Conservation (phyloP, 2,888 invertebrate genomes). For the Leptopilina drosophilae region DNA sequence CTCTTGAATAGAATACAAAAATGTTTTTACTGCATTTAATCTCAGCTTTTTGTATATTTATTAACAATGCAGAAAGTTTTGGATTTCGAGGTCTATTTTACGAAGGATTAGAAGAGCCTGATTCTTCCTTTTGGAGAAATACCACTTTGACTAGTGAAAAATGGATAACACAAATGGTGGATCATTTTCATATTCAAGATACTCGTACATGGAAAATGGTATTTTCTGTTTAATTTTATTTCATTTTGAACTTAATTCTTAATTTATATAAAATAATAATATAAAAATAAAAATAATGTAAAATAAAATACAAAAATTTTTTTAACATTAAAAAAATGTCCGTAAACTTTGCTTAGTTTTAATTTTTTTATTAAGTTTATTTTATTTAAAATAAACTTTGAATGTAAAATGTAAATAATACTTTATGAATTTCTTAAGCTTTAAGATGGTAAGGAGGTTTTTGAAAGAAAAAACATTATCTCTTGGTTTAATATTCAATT, state of each 20-base stretch:
- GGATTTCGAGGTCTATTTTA: constrained; percentile 68
- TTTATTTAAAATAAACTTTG: too few relatives aligned
- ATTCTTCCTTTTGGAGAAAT: constrained; percentile 45
- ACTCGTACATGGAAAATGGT: constrained; percentile 80
- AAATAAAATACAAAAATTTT: too few relatives aligned
- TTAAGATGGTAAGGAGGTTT: too few relatives aligned
- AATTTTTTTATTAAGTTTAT: too few relatives aligned
- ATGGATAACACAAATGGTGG: constrained; percentile 80
- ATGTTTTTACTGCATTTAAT: constrained; percentile 4
- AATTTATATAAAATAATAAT: constrained; percentile 48
- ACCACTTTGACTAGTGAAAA: constrained; percentile 54
- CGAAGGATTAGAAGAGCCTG: constrained; percentile 62
- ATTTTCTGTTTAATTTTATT: constrained; percentile 1
- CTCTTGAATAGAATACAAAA: not conserved
- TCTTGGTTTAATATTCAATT: too few relatives aligned
- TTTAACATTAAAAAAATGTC: too few relatives aligned
- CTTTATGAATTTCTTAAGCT: too few relatives aligned
- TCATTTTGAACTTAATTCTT: too few relatives aligned
- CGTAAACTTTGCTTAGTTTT: too few relatives aligned
- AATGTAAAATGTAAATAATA: too few relatives aligned
- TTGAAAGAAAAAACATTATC: too few relatives aligned
- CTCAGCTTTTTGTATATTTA: not conserved
- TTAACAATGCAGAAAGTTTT: constrained; percentile 49
- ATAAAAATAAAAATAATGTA: too few relatives aligned
- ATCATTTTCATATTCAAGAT: constrained; percentile 80